phyloP scores from a whole-genome alignment of 2,113 vertebrate genomes.

The Ibidorhyncha struthersii region DNA sequence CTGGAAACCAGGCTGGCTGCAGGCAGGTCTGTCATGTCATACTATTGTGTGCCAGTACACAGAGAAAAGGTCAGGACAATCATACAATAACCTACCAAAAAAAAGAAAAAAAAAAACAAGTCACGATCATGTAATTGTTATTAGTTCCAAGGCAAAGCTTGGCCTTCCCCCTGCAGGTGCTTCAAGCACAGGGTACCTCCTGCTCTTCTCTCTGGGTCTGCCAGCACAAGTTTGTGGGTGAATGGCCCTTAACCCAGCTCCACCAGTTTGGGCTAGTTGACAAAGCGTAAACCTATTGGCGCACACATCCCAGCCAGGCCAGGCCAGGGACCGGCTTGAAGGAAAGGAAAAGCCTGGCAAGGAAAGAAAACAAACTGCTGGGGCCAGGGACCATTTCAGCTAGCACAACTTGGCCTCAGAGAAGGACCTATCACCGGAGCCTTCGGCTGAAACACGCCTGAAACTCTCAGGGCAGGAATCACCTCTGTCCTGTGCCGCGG shows the following conservation, averaged over 20 bases:
- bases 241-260: background rate
- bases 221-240: background rate
- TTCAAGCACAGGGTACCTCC: background rate
- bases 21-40: background rate
- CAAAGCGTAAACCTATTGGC: background rate
- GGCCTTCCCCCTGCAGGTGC: accelerated
- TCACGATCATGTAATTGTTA: background rate
- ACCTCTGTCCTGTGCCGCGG: background rate
- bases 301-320: background rate
- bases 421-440: accelerated
- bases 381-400: background rate
- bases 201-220: background rate
- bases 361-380: background rate
- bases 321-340: background rate
- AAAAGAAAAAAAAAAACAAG: background rate
- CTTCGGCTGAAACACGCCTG: background rate
- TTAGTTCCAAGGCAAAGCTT: background rate
- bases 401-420: background rate
- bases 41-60: background rate
- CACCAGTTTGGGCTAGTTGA: background rate
- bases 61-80: background rate
- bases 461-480: background rate
- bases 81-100: background rate
- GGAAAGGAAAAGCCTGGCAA: background rate
- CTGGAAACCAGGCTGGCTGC: background rate